Conservation (phyloP, 2,888 invertebrate species). For the Sphaerophoria rueppellii region DNA sequence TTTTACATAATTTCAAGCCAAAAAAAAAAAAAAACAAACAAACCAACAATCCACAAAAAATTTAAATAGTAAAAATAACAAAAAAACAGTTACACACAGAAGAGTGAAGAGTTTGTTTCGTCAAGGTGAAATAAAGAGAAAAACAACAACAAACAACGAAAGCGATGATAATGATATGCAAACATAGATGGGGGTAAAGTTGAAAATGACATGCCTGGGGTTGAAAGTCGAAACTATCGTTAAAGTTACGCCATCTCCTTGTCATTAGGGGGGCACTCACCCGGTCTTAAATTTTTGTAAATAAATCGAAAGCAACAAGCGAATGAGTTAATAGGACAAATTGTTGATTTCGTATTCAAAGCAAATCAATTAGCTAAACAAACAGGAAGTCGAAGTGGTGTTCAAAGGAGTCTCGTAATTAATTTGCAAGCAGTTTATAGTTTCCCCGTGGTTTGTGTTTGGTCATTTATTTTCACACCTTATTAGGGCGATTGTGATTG, state of each 20-base stretch:
- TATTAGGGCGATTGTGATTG: slow-evolving; percentile 10
- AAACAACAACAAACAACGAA: slow-evolving; percentile 22
- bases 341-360: slow-evolving; percentile 20
- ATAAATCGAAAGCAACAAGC: slow-evolving; percentile 33
- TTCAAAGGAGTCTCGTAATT: slow-evolving; percentile 9
- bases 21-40: slow-evolving; percentile 38
- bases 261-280: slow-evolving; percentile 16
- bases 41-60: slow-evolving; percentile 9
- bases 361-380: slow-evolving; percentile 3
- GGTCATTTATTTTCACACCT: slow-evolving; percentile 20
- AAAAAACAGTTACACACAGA: slow-evolving; percentile 33
- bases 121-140: slow-evolving; percentile 10
- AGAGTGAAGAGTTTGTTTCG: slow-evolving; percentile 6
- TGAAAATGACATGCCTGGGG: slow-evolving; percentile 2
- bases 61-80: not conserved
- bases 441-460: slow-evolving; percentile 8
- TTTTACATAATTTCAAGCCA: slow-evolving; percentile 35
- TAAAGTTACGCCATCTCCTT: not conserved
- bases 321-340: slow-evolving; percentile 23
- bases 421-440: not conserved
- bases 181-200: slow-evolving; percentile 10
- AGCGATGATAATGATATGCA: slow-evolving; percentile 30
- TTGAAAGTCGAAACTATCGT: not conserved
- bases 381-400: not conserved
- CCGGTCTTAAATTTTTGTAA: slow-evolving; percentile 4